Evolutionary conservation across 35 echinoderm and acorn worm species (phyloP), one percentile per base, ranked within the genome.

Genomic region (Stichopus chloronotus): DNA sequence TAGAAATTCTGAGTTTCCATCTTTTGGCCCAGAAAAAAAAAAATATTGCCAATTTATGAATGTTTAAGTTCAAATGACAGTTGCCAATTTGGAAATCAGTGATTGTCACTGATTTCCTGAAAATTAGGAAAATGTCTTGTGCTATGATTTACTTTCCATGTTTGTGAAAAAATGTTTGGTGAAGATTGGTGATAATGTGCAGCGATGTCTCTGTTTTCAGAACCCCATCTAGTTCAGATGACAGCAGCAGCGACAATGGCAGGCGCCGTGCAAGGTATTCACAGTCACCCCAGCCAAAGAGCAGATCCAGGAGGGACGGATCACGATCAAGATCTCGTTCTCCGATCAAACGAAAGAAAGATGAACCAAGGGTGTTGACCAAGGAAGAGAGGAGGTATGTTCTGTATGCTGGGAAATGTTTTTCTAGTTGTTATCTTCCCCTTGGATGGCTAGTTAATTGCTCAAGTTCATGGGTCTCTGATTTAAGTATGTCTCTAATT

Each of bases 321-420:
- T 85, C 82, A 14, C 43, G 87, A 55, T 88, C 86, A 16, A 58
- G 87, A 60, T 89, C 87, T 8, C 65, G 87, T 8, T 89, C 87
- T 71, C 87, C 87, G 14, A 8, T 74, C 7, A 63, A 52, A 63
- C 58, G 11, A 63, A 89, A 71, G 65, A 74, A 71, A 19, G 87
- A 53, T 23, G 59, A 71, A 52, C 58, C 16, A 4, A 89, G 52
- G 25, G 59, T 61, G 12, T 53, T 89, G 60, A 71, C 87, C 6
- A 89, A 89, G 52, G 87, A 89, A 89, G 87, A 89, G 23, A 89
- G 17, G 71, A 52, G 55, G 87, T 89, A 89, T 71, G 30, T 10
- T 89, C 30, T 43, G 30, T 43, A 43, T 43, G 30, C 30, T 43
- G 3, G 30, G 30, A 43, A 43, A 43, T 43, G 30, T 43, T 43